These are phyloP conservation scores for Myrmecobius fasciatus DNA, from an alignment of 2,113 vertebrate genomes.

Conservation along the genomic window DNA sequence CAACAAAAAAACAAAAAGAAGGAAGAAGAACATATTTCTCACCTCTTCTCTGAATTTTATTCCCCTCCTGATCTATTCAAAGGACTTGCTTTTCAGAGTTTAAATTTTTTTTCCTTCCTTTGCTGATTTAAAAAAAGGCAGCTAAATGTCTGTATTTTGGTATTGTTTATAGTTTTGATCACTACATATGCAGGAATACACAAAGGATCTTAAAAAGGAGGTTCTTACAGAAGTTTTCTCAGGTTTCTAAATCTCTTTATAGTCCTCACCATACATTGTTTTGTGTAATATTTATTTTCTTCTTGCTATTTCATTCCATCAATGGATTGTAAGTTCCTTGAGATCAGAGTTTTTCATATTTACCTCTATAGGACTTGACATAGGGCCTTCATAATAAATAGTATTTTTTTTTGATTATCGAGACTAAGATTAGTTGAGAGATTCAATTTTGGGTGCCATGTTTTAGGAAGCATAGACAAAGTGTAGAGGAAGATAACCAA, in stretches of 20 bases:
- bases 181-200: slow-evolving; percentile 17
- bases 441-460: neutral
- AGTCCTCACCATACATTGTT: neutral
- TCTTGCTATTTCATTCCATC: neutral
- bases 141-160: slow-evolving; percentile 3
- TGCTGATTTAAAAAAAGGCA: slow-evolving; percentile 37
- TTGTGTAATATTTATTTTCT: neutral
- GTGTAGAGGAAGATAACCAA: neutral
- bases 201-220: neutral
- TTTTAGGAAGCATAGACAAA: neutral
- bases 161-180: neutral
- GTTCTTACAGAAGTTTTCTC: neutral
- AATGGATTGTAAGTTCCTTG: neutral
- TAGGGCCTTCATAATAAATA: neutral
- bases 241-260: neutral
- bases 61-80: slow-evolving; percentile 39
- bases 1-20: neutral
- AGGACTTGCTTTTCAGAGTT: neutral
- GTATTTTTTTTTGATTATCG: neutral
- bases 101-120: slow-evolving; percentile 20
- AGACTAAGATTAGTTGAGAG: neutral
- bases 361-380: neutral
- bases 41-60: slow-evolving; percentile 19
- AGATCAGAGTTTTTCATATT: neutral
- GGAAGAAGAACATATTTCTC: neutral